Evolutionary conservation across 2,888 invertebrate genomes (phyloP), one percentile per base, ranked within the genome.

Genomic region (Seira musarum): DNA sequence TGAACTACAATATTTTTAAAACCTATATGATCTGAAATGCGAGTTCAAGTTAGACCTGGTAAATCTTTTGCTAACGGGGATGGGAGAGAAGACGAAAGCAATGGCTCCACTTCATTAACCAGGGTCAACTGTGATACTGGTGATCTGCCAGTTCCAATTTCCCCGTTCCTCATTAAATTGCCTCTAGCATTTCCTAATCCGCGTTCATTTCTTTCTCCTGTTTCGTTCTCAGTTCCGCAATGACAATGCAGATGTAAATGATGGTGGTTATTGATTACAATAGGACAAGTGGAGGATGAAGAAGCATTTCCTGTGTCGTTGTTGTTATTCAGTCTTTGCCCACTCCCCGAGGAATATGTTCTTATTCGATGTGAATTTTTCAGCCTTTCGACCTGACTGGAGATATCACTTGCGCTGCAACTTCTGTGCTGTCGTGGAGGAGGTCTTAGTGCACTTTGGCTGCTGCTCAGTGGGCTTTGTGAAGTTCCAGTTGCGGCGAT

Each of bases 351-450:
- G 3, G 70, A 70, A 30, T 64, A 53, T n/a, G 70, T 70, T 35
- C 77, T 53, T 30, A 30, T 19, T 22, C 77, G 0, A 22, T 40
- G 22, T 15, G 46, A 40, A n/a, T 22, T 25, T 24, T 22, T 24
- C n/a, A 19, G 30, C 2, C 15, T n/a, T 10, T 30, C 60, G 2
- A 25, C 25, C 2, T 22, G 17, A 10, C 35, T 65, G 40, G 25
- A n/a, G 21, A 75, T 79, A 70, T 83, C 78, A 64, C 66, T 71
- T 35, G 83, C 30, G 69, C 77, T 40, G 65, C 73, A 30, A 74
- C 80, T 74, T 25, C 71, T 49, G 17, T 76, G 46, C 10, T n/a
- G 13, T 67, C 19, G 49, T 1, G 61, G 22, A 6, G 19, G 19
- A 1, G 64, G 46, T 8, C 46, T 8, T 13, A 35, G 67, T n/a